Base-by-base conservation (phyloP, 1,140 invertebrate species). In the Macrobrachium rosenbergii region DNA sequence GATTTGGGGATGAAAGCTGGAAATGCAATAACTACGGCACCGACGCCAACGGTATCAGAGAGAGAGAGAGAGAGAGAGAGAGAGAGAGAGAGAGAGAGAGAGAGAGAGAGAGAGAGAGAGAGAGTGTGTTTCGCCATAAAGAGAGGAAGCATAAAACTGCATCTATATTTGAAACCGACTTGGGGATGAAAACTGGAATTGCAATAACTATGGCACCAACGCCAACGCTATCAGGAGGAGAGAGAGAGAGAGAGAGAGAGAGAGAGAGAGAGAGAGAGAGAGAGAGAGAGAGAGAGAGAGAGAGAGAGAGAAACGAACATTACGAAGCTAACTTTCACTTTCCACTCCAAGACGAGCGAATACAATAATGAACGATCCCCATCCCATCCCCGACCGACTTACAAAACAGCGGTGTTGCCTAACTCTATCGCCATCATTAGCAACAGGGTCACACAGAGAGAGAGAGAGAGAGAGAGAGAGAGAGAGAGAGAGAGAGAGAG, bases 51-150 rank as follows among this genome's bases (percentile, higher is more conserved):
- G 69, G 11, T 17, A 16, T 10, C 23, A 2, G 69, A 72, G 69
- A 72, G 69, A 72, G 69, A 72, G 69, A 72, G 69, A 72, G 69
- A 19, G 69, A 72, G 69, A 72, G 69, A 72, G 63, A 67, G 63
- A 67, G 63, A 67, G 63, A 67, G 63, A 67, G 63, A 67, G 63
- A 52, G 52, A 52, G 52, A 52, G 52, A 52, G 52, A 52, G 52
- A 52, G 28, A 75, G 52, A 52, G n/a, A 75, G 19, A 37, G 28
- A n/a, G 19, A 19, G 10, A 37, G 28, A 75, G 52, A 52, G n/a
- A 75, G 19, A 37, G 28, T n/a, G n/a, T n/a, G n/a, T n/a, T n/a
- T n/a, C n/a, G n/a, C n/a, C n/a, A n/a, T n/a, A n/a, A n/a, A n/a
- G 19, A 19, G 10, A 37, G 6, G 28, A 37, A 37, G 28, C 28